A percentile compares a stretch with the other conserved stretches of the same genome.
phyloP scores from a whole-genome alignment of 2,888 invertebrate genomes.

The Osedax frankpressi region DNA sequence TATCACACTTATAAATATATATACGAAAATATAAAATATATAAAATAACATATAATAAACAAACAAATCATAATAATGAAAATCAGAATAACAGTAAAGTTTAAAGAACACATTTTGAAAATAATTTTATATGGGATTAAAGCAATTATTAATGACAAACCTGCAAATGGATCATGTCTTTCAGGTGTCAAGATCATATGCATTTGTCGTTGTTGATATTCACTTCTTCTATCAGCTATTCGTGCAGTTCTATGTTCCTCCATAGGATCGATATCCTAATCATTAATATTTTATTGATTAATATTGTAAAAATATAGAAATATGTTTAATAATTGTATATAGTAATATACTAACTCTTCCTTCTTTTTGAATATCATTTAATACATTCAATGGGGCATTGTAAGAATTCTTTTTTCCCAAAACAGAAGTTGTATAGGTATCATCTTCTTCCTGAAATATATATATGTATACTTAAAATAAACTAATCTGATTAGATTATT shows the following conservation, averaged over 20 bases:
- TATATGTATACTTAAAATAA: not conserved
- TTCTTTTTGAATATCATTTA: slow-evolving; percentile 81
- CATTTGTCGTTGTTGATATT: slow-evolving; percentile 76
- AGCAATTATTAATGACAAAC: slow-evolving; percentile 73
- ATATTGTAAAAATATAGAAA: slow-evolving; percentile 7
- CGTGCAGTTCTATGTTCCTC: slow-evolving; percentile 60
- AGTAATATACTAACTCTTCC: slow-evolving; percentile 38
- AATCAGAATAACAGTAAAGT: too few relatives aligned
- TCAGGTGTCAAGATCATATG: slow-evolving; percentile 75
- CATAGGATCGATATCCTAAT: slow-evolving; percentile 50
- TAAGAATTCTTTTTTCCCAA: slow-evolving; percentile 52
- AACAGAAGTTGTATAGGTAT: slow-evolving; percentile 21
- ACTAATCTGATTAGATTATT: not conserved
- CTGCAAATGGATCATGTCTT: slow-evolving; percentile 89
- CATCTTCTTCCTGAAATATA: slow-evolving; percentile 53
- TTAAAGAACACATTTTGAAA: too few relatives aligned
- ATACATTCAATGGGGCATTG: slow-evolving; percentile 71
- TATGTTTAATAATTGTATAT: not conserved
- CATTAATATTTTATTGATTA: slow-evolving; percentile 28
- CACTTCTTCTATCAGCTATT: slow-evolving; percentile 90
- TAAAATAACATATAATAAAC: too few relatives aligned
- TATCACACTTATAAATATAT: too few relatives aligned
- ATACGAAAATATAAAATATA: not conserved
- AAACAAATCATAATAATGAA: not conserved
- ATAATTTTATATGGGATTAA: too few relatives aligned